Percentiles rank a stretch among this genome's conserved stretches.
Conservation (phyloP, 1,140 invertebrate genomes). For the Paralvinella palmiformis region DNA sequence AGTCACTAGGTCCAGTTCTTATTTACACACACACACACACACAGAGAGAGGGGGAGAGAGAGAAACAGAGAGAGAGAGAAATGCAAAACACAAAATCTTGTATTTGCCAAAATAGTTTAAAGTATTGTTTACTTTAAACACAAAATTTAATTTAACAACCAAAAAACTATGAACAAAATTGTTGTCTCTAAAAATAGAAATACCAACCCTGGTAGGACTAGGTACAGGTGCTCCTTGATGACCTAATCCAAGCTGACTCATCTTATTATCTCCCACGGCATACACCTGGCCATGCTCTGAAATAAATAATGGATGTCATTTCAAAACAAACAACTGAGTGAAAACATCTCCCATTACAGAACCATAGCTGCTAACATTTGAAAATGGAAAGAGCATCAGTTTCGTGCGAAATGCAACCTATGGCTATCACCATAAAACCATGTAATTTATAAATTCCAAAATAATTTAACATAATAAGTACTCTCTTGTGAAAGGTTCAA, state of each 20-base stretch:
- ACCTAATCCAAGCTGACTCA: slow-evolving; percentile 82
- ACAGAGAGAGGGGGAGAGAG: too few species aligned
- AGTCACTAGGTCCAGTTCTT: too few species aligned
- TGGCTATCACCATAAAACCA: too few species aligned
- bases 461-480: too few species aligned
- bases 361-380: neutral
- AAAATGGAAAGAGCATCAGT: neutral
- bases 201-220: slow-evolving; percentile 70
- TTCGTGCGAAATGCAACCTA: too few species aligned
- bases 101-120: too few species aligned
- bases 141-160: slow-evolving; percentile 27
- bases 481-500: too few species aligned
- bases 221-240: slow-evolving; percentile 61
- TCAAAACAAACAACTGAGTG: neutral
- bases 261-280: slow-evolving; percentile 82
- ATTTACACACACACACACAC: too few species aligned
- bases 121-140: neutral
- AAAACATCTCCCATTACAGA: neutral
- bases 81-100: too few species aligned
- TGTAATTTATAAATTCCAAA: too few species aligned
- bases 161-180: slow-evolving; percentile 10
- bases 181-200: neutral
- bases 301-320: slow-evolving; percentile 20
- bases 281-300: slow-evolving; percentile 77
- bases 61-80: too few species aligned